phyloP scores from a whole-genome alignment of 2,888 invertebrate species.

The Escarpia spicata region DNA sequence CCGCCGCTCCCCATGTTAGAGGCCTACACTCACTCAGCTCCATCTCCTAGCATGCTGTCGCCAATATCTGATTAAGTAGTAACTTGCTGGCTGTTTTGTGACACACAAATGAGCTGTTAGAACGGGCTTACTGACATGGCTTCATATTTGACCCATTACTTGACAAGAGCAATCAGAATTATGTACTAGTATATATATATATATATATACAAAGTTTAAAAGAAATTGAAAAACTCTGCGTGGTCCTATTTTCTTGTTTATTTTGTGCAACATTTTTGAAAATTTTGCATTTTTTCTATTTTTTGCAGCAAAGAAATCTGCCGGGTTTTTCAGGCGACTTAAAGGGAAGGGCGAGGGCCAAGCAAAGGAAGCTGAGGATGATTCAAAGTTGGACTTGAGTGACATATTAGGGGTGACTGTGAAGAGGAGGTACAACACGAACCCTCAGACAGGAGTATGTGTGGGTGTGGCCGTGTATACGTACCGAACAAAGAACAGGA shows the following conservation, averaged over 20 bases:
- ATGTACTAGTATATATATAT: too few relatives aligned
- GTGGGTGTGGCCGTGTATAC: neutral
- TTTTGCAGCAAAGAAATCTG: neutral
- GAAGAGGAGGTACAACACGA: neutral
- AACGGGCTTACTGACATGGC: too few relatives aligned
- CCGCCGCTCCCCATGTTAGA: too few relatives aligned
- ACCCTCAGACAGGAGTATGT: neutral
- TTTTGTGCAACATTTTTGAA: neutral
- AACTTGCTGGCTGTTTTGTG: too few relatives aligned
- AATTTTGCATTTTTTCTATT: neutral
- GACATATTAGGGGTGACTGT: neutral
- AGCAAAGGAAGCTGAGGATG: neutral
- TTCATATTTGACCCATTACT: too few relatives aligned
- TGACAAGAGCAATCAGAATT: too few relatives aligned
- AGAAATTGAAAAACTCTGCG: too few relatives aligned
- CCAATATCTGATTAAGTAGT: too few relatives aligned
- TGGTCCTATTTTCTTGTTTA: neutral
- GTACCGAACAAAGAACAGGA: neutral
- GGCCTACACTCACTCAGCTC: too few relatives aligned
- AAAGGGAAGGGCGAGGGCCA: neutral
- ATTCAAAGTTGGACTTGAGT: neutral
- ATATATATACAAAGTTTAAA: too few relatives aligned
- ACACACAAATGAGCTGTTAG: too few relatives aligned
- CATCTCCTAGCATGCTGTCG: too few relatives aligned
- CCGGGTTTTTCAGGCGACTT: neutral